Percentiles rank a stretch among this genome's conserved stretches.
Evolutionary conservation across 2,888 invertebrate genomes (phyloP).

Genomic region (Tetragonisca angustula): DNA sequence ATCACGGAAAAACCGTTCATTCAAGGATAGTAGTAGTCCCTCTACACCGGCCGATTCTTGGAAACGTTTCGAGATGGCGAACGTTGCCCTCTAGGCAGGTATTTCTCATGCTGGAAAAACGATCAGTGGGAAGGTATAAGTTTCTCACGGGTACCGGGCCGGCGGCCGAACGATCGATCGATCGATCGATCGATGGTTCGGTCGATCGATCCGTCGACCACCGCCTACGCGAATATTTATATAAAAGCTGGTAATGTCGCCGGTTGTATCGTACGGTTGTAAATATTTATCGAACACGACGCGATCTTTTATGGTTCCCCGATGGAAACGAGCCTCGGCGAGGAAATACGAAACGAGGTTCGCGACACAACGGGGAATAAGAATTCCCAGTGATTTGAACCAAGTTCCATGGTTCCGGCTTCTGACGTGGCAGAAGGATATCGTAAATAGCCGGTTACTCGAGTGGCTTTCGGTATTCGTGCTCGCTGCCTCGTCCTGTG

Average conservation of each 20-base stretch:
- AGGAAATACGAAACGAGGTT: slow-evolving; percentile 49
- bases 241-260: slow-evolving; percentile 16
- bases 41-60: slow-evolving; percentile 3
- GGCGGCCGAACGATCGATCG: slow-evolving; percentile 27
- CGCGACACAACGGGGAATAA: slow-evolving; percentile 29
- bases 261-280: background rate
- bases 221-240: slow-evolving; percentile 32
- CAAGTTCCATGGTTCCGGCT: slow-evolving; percentile 38
- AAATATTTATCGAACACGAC: slow-evolving; percentile 44
- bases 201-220: slow-evolving; percentile 29
- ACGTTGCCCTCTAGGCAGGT: slow-evolving; percentile 39
- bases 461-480: slow-evolving; percentile 43
- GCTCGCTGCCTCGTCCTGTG: slow-evolving; percentile 33
- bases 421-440: slow-evolving; percentile 32
- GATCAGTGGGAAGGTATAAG: slow-evolving; percentile 19
- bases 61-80: slow-evolving; percentile 30
- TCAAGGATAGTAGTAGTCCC: background rate
- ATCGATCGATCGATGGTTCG: too few species aligned
- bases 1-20: slow-evolving; percentile 14
- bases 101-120: slow-evolving; percentile 32
- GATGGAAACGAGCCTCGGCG: background rate
- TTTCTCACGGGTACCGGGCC: slow-evolving; percentile 41
- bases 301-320: slow-evolving; percentile 1
- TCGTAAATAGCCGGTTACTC: slow-evolving; percentile 38
- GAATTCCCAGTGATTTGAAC: slow-evolving; percentile 41